phyloP scores from a whole-genome alignment of 2,888 invertebrate species.

The Leptura quadrifasciata region DNA sequence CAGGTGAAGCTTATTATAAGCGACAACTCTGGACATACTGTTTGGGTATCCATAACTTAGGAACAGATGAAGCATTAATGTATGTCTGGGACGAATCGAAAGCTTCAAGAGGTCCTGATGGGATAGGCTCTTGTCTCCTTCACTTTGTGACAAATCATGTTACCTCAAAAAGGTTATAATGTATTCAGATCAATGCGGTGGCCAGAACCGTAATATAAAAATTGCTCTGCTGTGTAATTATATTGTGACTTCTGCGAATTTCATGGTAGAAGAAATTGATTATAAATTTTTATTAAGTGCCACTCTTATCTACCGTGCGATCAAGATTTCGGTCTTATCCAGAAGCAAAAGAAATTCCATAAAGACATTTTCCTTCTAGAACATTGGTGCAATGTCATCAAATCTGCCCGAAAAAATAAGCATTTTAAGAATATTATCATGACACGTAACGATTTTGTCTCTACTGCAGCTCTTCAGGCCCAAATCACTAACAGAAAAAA shows the following conservation, averaged over 20 bases:
- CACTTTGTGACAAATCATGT: constrained; percentile 46
- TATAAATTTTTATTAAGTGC: constrained; percentile 42
- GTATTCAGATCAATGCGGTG: constrained; percentile 43
- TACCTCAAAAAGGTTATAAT: constrained; percentile 44
- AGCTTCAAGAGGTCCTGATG: constrained; percentile 56
- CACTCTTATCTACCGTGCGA: constrained; percentile 37
- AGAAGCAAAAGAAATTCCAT: constrained; percentile 50
- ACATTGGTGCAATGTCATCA: constrained; percentile 2
- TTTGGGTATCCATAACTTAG: constrained; percentile 56
- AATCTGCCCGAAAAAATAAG: constrained; percentile 11
- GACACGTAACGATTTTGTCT: neutral
- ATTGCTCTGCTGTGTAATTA: no score
- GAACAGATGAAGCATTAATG: no score
- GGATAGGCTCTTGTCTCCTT: constrained; percentile 56
- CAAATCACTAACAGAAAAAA: constrained; percentile 10
- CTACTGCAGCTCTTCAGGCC: neutral
- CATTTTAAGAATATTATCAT: constrained; percentile 20
- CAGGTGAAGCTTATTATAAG: constrained; percentile 56
- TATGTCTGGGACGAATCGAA: no score
- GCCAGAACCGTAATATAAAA: no score
- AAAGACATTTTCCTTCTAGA: no score
- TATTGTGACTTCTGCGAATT: no score
- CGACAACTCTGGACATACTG: constrained; percentile 57
- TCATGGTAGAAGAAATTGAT: no score
- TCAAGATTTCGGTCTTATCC: constrained; percentile 53